phyloP scores from a whole-genome alignment of 1,140 invertebrate species.

The Aphelenchoides fujianensis region DNA sequence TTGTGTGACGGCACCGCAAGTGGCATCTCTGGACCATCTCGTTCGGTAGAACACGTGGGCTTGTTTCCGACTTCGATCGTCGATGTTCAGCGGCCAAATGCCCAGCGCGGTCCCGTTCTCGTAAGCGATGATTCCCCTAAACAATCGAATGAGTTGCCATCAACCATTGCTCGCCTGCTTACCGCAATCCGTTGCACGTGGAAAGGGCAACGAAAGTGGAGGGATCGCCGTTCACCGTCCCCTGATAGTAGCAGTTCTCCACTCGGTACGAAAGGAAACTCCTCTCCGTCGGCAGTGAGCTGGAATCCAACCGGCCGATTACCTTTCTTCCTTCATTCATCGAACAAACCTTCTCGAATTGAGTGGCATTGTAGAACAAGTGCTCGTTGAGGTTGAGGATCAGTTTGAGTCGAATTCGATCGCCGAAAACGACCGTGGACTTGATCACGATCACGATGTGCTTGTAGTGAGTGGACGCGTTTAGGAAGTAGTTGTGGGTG shows the following conservation, averaged over 20 bases:
- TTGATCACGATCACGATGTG: conserved; percentile 58
- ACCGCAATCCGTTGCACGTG: conserved; percentile 59
- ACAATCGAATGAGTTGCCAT: not conserved
- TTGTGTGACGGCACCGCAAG: conserved; percentile 48
- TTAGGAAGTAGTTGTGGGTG: conserved; percentile 59
- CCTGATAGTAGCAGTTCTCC: conserved; percentile 61
- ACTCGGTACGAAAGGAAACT: conserved; percentile 36
- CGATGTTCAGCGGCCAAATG: conserved; percentile 61
- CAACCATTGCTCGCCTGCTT: conserved; percentile 17
- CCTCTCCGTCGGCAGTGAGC: conserved; percentile 50
- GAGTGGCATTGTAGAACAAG: conserved; percentile 52
- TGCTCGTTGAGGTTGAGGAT: conserved; percentile 55
- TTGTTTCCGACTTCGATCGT: conserved; percentile 54
- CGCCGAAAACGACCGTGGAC: conserved; percentile 24
- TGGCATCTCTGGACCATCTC: conserved; percentile 48
- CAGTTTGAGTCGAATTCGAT: conserved; percentile 49
- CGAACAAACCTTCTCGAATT: conserved; percentile 51
- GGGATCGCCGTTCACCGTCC: conserved; percentile 57
- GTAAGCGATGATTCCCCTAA: conserved; percentile 57
- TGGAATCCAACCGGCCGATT: too few relatives aligned
- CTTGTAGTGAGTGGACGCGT: conserved; percentile 54
- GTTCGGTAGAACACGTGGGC: conserved; percentile 56
- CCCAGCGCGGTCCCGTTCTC: conserved; percentile 59
- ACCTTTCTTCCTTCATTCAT: not conserved
- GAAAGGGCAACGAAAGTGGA: conserved; percentile 58